Conservation (phyloP, 2,888 invertebrate species). For the Hoplodrina ambigua region DNA sequence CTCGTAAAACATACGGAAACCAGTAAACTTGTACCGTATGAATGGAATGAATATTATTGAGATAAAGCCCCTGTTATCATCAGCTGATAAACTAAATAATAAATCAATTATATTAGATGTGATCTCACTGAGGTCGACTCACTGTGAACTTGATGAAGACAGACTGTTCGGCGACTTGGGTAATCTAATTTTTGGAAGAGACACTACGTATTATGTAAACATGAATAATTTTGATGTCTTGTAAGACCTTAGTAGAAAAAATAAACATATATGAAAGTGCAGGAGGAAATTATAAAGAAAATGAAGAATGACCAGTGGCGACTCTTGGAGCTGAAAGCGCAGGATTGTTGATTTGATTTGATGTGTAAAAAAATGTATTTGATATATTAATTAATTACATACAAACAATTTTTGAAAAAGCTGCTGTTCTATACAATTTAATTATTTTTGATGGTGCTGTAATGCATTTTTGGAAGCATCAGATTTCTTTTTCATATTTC, state of each 20-base stretch:
- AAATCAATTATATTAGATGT: constrained; percentile 56
- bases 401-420: no score
- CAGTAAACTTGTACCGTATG: constrained; percentile 22
- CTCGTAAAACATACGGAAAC: constrained; percentile 12
- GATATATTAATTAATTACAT: no score
- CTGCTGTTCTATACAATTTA: no score
- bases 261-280: neutral
- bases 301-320: neutral
- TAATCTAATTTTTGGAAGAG: neutral
- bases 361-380: no score
- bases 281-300: neutral
- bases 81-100: constrained; percentile 58
- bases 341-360: no score
- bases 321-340: no score
- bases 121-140: constrained; percentile 44
- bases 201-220: neutral
- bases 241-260: neutral
- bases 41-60: constrained; percentile 59
- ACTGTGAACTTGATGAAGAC: constrained; percentile 21
- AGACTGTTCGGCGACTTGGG: constrained; percentile 38
- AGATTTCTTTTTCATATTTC: no score
- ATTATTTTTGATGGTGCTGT: no score
- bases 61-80: constrained; percentile 54
- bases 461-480: no score
- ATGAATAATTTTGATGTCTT: neutral